Base-by-base conservation (phyloP, 2,797 vertebrate species). In the Sciurus carolinensis region DNA sequence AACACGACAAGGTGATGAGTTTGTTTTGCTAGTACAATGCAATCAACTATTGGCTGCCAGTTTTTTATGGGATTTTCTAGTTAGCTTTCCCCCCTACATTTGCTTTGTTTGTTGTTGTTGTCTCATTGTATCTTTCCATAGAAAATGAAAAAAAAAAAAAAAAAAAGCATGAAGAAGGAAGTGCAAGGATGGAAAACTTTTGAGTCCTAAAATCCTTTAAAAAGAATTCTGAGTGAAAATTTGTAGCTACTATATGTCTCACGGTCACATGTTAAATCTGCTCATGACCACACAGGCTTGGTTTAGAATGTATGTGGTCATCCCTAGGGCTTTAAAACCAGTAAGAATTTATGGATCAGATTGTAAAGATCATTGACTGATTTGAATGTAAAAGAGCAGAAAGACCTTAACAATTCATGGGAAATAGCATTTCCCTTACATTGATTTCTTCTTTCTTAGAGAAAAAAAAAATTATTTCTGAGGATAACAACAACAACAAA, bases 361-460 rank as follows among this genome's bases (percentile, higher is more conserved):
- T 12, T 62, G 1, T 30, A 33, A 66, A n/a, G 52, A 57, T 54
- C 17, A 59, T 28, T 3, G 44, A 44, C 44, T 66, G 17, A 81
- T 73, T 28, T 72, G 42, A 62, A 73, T 39, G 44, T 6, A 52
- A 13, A 92, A 26, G 20, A 87, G 3, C 18, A 77, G 18, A 77
- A 90, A 86, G 52, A 28, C 4, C 87, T 59, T 47, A 66, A 71
- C 5, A 64, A 2, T 80, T 89, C n/a, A 44, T 77, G 15, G 13
- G 15, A 13, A 75, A 42, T 44, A 72, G 3, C 18, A 69, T 85
- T 84, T 88, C 20, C 3, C 13, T 91, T 42, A 52, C 10, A 73
- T 4, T 91, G 79, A 64, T 69, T 73, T 90, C 47, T 80, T 87
- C 33, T 80, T 69, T 95, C n/a, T 64, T 93, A 47, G 36, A 91